Evolutionary conservation across 92 coral and sea anemone genomes (phyloP), one percentile per base, ranked within the genome.

Genomic region (Bergia puertoricense): DNA sequence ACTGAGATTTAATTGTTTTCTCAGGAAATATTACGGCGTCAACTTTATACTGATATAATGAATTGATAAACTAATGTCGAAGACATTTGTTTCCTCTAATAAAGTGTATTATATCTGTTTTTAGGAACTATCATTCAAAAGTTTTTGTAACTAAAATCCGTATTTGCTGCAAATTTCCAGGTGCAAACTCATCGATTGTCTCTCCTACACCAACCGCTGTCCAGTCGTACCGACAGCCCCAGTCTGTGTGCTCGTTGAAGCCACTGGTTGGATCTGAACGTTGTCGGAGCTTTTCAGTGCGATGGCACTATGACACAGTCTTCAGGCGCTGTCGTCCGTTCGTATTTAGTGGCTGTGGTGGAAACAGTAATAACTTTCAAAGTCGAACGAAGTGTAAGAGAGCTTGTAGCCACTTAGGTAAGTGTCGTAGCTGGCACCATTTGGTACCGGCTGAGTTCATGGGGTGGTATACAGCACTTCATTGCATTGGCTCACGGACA

Each of bases 271-370:
- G 89, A 59, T 69, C 82, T 68, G 96, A 95, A 43, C 93, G 91
- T 93, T 95, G 98, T 51, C 88, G 85, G 57, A 90, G 90, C 44
- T 89, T 91, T 43, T 79, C 72, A 6, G 94, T 94, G 66, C 90
- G 99, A 41, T 96, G 99, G 99, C 85, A 92, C 85, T 96, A 92
- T 76, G 92, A 93, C 77, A 62, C 74, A 6, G 42, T 6, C 73
- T 79, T 83, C 23, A 85, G 89, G 39, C 85, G 88, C 23, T 96
- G 99, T 88, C 94, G 92, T 59, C 88, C 92, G 45, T 96, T 96
- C 89, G 98, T 89, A 15, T 96, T 90, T 82, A 90, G 99, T 79
- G 99, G 99, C 41, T 96, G 99, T 73, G 93, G 94, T 18, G 91
- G 93, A 11, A 96, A 96, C 82, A 90, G 89, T 46, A 96, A 96